Base-by-base conservation (phyloP, 2,888 invertebrate genomes). In the Lochmaea crataegi region DNA sequence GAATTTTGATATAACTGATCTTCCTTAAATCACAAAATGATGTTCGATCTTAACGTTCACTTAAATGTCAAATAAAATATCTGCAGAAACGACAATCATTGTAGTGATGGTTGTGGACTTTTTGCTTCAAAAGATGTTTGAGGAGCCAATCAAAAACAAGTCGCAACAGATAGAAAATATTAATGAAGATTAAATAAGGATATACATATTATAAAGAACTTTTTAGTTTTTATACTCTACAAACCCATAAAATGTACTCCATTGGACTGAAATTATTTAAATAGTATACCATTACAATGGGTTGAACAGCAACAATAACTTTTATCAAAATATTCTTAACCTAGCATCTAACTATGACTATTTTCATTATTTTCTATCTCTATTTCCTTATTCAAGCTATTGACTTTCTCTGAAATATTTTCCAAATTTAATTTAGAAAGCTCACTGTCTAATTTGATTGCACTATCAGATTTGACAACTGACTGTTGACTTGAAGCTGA, bases 401-500 rank as follows among this genome's bases (percentile, higher is more conserved):
- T 57, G n/a, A 70, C 26, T 57, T 65, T 65, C 63, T 69, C 18
- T 57, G 64, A 64, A 38, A n/a, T 42, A 45, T 65, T 61, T 51
- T 70, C 64, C 53, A 70, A 70, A 70, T 26, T 70, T 42, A 69
- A 69, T 18, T 63, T 69, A 22, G 63, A 63, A 38, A 69, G 10
- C 18, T 69, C 69, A 7, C 42, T 42, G 22, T 69, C 63, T 11
- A 69, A 42, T 63, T 69, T 69, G 10, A 70, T 41, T 26, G 42
- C 45, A 9, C 42, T 18, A 42, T 63, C 53, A 42, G 56, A 64
- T 42, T 70, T 70, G 32, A 70, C 41, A 45, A 38, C 57, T 5
- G 79, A 78, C 42, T 71, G 64, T 65, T 80, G 80, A 77, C 81
- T 80, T 61, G 81, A 81, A 48, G 76, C 80, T 10, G 82, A 83